A percentile compares a stretch with the other conserved stretches of the same genome.
These are phyloP conservation scores for Limanda limanda DNA, from an alignment of 2,113 vertebrate genomes.

Conservation along the genomic window DNA sequence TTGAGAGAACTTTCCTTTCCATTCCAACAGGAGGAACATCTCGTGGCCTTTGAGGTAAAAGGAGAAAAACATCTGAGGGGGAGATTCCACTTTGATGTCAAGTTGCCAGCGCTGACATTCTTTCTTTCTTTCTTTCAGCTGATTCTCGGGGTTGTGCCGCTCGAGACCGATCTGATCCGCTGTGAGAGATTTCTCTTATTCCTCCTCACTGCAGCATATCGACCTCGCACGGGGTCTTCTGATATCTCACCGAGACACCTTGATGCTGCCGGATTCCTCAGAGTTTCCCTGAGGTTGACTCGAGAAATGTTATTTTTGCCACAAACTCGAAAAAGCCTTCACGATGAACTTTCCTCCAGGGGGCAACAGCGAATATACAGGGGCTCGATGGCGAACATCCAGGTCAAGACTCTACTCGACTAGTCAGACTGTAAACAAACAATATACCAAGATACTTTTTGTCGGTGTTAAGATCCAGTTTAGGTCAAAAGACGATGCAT, in stretches of 20 bases:
- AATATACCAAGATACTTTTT: too few relatives aligned
- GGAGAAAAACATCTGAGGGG: slow-evolving; percentile 56
- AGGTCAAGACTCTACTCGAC: too few relatives aligned
- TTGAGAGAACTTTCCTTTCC: slow-evolving; percentile 28
- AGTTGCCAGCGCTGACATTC: slow-evolving; percentile 66
- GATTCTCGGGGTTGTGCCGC: slow-evolving; percentile 64
- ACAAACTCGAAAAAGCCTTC: too few relatives aligned
- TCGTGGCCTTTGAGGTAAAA: slow-evolving; percentile 58
- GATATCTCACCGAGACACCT: slow-evolving; percentile 70
- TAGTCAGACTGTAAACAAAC: too few relatives aligned
- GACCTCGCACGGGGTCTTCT: slow-evolving; percentile 39
- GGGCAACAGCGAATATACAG: background rate
- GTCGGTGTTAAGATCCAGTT: too few relatives aligned
- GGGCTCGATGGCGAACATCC: too few relatives aligned
- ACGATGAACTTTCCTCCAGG: background rate
- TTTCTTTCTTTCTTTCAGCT: slow-evolving; percentile 62
- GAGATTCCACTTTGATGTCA: slow-evolving; percentile 69
- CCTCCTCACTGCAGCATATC: slow-evolving; percentile 43
- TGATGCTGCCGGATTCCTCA: slow-evolving; percentile 55
- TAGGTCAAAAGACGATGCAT: too few relatives aligned
- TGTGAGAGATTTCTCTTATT: slow-evolving; percentile 58
- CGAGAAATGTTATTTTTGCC: background rate
- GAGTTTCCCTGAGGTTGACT: slow-evolving; percentile 41
- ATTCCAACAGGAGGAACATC: slow-evolving; percentile 29
- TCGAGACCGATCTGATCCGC: slow-evolving; percentile 62